Evolutionary conservation across 2,113 vertebrate genomes (phyloP).

Genomic region (Macaca nemestrina): DNA sequence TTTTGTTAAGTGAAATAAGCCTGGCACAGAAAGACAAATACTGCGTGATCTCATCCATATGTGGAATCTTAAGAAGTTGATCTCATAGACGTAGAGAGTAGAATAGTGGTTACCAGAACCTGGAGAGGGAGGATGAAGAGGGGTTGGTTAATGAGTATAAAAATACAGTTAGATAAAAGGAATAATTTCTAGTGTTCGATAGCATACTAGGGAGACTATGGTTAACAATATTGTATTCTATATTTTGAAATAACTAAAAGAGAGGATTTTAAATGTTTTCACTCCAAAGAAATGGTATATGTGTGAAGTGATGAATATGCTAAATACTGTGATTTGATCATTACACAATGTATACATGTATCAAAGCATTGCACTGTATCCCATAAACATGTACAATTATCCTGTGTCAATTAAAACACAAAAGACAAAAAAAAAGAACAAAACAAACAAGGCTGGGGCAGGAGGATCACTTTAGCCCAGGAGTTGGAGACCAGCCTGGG

Average conservation of each 20-base stretch:
- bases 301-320: not conserved
- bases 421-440: not conserved
- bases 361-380: not conserved
- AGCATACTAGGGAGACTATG: not conserved
- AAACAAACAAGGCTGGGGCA: not conserved
- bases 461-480: too few species aligned
- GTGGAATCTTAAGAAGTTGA: not conserved
- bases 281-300: not conserved
- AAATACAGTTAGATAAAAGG: not conserved
- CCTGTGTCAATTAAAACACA: not conserved
- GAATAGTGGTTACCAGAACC: not conserved
- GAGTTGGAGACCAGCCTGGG: too few species aligned
- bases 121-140: not conserved
- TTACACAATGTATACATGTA: not conserved
- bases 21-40: not conserved
- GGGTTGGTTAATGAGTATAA: not conserved
- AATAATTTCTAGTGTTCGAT: not conserved
- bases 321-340: not conserved
- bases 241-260: not conserved
- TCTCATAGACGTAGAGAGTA: not conserved
- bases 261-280: not conserved
- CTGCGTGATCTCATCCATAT: not conserved
- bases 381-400: not conserved
- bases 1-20: not conserved
- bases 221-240: not conserved